These are phyloP conservation scores for Myotis pilosus DNA, from an alignment of 2,797 vertebrate species.

Conservation along the genomic window DNA sequence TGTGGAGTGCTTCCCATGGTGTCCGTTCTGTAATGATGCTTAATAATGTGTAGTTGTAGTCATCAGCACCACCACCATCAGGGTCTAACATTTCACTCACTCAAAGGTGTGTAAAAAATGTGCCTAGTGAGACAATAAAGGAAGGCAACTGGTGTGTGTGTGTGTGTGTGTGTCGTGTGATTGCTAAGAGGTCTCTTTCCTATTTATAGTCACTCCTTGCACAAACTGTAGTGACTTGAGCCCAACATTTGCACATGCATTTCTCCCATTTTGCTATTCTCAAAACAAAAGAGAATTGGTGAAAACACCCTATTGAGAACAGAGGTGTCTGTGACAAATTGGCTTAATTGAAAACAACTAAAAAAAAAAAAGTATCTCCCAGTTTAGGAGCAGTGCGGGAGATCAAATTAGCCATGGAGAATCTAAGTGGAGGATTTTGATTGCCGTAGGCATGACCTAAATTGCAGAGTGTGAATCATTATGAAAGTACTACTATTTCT, in stretches of 20 bases:
- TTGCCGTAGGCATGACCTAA: conserved; percentile 46
- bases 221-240: background rate
- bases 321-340: conserved; percentile 59
- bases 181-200: background rate
- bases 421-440: conserved; percentile 40
- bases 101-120: background rate
- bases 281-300: conserved; percentile 43
- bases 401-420: conserved; percentile 7
- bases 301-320: conserved; percentile 19
- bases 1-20: background rate
- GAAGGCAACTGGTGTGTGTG: background rate
- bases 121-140: background rate
- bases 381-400: background rate
- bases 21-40: background rate
- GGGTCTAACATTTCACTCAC: background rate
- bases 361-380: background rate
- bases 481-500: conserved; percentile 14
- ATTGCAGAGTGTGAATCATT: conserved; percentile 42
- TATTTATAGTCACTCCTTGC: background rate
- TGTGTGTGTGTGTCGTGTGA: background rate
- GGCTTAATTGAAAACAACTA: conserved; percentile 61
- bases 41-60: background rate
- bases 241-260: background rate
- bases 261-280: conserved; percentile 18
- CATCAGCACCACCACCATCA: background rate